Evolutionary conservation across 1,140 invertebrate genomes (phyloP), one percentile per base, ranked within the genome.

Genomic region (Tetragonula clypearis): DNA sequence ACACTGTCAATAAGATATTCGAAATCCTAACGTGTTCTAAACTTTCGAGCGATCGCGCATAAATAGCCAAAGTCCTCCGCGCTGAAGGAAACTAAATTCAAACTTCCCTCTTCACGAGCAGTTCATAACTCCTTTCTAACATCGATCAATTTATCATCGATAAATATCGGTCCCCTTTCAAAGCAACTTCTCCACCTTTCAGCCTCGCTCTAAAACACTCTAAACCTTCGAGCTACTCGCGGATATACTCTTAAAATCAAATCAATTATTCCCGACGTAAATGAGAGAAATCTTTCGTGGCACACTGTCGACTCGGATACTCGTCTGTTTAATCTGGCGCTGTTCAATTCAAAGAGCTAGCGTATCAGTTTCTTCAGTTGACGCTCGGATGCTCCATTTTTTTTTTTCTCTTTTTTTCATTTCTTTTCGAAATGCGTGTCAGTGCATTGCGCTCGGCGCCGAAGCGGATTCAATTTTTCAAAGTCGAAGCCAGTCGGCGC

Each of bases 381-480:
- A 62, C 15, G 5, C 26, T 66, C 15, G n/a, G 17, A 58, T 19
- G 15, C 56, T 3, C 17, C 55, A 4, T 56, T 17, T 58, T 15
- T 6, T 56, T 56, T 19, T 58, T 19, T 26, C 5, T 26, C 17
- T 65, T 17, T 30, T 58, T 15, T 1, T 5, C 15, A 21, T 21
- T 30, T 12, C 17, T 41, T 41, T 15, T 4, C 30, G 15, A 60
- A 60, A 77, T 23, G 8, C 35, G n/a, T 17, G 17, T 26, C 41
- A 79, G 4, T 26, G 49, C 23, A 4, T 19, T 62, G 0, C 26
- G 11, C 17, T 12, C 2, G 30, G 30, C 1, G 30, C 41, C 5
- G 41, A 6, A 41, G 41, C 5, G 26, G 30, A 69, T 17, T 2
- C 23, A 55, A 88, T 88, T 87, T 87, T 83, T 88, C 77, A 87